Percentiles rank a stretch among this genome's conserved stretches.
Conservation (phyloP, 2,113 vertebrate species). For the Chloroceryle aenea region DNA sequence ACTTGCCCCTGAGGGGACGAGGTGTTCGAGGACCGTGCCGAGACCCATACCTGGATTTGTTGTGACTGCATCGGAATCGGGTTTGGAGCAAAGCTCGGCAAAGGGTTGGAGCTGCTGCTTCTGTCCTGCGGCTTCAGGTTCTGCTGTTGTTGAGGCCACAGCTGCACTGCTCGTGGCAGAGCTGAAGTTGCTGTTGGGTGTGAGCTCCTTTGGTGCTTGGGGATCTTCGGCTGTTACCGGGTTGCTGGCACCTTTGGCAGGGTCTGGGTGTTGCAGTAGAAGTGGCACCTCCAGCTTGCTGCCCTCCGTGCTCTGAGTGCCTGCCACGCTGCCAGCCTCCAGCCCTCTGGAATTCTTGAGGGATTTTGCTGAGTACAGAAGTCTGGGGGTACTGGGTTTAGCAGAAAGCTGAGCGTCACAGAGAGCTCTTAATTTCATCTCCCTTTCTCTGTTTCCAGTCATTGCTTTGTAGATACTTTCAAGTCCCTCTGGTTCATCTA, state of each 20-base stretch:
- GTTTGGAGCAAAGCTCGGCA: slow-evolving; percentile 58
- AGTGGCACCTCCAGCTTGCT: slow-evolving; percentile 32
- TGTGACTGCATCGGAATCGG: neutral
- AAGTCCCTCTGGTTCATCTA: slow-evolving; percentile 32
- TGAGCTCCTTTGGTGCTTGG: slow-evolving; percentile 20
- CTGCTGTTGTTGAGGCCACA: neutral
- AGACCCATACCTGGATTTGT: slow-evolving; percentile 52
- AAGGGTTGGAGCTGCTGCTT: slow-evolving; percentile 61
- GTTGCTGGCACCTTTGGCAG: neutral
- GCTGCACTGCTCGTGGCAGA: neutral
- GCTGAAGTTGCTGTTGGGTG: slow-evolving; percentile 11
- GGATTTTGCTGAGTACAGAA: slow-evolving; percentile 33
- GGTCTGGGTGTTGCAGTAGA: neutral
- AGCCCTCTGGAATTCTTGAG: neutral
- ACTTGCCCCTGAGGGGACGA: neutral
- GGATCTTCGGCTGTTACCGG: slow-evolving; percentile 18
- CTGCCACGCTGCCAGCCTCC: neutral
- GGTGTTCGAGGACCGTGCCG: neutral
- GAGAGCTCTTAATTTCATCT: slow-evolving; percentile 37
- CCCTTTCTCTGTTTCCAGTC: neutral
- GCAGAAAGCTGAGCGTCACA: slow-evolving; percentile 26
- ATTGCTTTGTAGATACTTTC: slow-evolving; percentile 6
- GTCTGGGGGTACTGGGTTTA: neutral
- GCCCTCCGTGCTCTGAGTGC: neutral
- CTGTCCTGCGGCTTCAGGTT: neutral